Evolutionary conservation across 1,140 invertebrate species (phyloP), one percentile per base, ranked within the genome.

Genomic region (Euura saliciscinereae): DNA sequence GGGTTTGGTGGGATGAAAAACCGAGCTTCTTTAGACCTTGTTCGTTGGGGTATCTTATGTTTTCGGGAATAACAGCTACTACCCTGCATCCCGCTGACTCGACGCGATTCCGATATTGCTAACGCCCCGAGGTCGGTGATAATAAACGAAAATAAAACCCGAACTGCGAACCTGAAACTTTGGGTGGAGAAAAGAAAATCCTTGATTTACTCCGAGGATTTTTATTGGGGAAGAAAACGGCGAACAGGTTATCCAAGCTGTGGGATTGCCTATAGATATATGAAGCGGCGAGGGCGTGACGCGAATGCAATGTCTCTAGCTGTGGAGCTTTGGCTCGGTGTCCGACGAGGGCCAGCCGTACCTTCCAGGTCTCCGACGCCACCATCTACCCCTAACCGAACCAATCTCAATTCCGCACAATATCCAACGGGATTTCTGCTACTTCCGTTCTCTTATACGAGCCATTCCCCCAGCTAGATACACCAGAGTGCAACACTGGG

Each of bases 121-220:
- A 42, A n/a, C 44, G 28, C 28, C 28, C 28, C 28, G 28, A 28
- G 28, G 28, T 28, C 28, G 28, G 28, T 28, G 28, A 28, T 28
- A 28, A 28, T 28, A 28, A 28, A 28, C 28, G 28, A 28, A 28
- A 28, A 28, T 28, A 28, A 28, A 28, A 28, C 28, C 28, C 28
- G 28, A 28, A 28, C 28, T 28, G 28, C 28, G 28, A 28, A 28
- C 28, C 28, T 28, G 28, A 28, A 28, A 28, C 28, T 28, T 28
- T 28, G 43, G 43, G 65, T 7, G 43, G 45, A n/a, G 70, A 43
- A 66, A 13, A n/a, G 65, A 69, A 28, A 73, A 78, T 76, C 69
- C 78, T 82, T 80, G 79, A 80, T 82, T 80, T 77, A 81, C 79
- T 78, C 71, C 28, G 64, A 65, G 51, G 69, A 66, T 73, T 78